Evolutionary conservation across 2,797 vertebrate species (phyloP).

Genomic region (Simalia tracyae): DNA sequence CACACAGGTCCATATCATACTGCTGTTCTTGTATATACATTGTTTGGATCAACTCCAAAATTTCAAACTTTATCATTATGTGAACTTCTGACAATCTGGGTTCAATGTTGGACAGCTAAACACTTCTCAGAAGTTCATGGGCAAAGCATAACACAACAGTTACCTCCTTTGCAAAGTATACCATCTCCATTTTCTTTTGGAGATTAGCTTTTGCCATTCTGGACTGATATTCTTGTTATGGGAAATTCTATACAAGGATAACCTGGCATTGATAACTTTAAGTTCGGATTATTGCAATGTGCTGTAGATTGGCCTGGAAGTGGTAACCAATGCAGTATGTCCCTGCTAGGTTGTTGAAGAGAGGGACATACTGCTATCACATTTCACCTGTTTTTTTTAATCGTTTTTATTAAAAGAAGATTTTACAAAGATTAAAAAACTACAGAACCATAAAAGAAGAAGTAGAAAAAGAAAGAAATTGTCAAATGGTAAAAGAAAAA

Average conservation of each 20-base stretch:
- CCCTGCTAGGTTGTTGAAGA: background rate
- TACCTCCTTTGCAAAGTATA: background rate
- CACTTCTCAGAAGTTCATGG: background rate
- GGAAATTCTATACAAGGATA: too few species aligned
- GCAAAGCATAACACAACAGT: background rate
- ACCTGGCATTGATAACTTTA: background rate
- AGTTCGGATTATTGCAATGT: background rate
- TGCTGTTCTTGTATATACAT: background rate
- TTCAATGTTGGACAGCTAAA: background rate
- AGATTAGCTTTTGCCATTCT: background rate
- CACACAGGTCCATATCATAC: background rate
- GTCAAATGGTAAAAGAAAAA: background rate
- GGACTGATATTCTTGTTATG: background rate
- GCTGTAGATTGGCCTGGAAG: background rate
- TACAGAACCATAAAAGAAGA: background rate
- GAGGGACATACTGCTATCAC: background rate
- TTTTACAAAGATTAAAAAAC: background rate
- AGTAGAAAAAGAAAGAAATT: background rate
- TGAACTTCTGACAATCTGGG: background rate
- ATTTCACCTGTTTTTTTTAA: background rate
- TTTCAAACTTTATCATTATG: background rate
- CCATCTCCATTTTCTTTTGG: background rate
- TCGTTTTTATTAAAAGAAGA: background rate
- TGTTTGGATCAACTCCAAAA: background rate
- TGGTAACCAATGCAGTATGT: background rate